A percentile compares a stretch with the other conserved stretches of the same genome.
Evolutionary conservation across 1,140 invertebrate species (phyloP).

Genomic region (Drosophila gunungcola): DNA sequence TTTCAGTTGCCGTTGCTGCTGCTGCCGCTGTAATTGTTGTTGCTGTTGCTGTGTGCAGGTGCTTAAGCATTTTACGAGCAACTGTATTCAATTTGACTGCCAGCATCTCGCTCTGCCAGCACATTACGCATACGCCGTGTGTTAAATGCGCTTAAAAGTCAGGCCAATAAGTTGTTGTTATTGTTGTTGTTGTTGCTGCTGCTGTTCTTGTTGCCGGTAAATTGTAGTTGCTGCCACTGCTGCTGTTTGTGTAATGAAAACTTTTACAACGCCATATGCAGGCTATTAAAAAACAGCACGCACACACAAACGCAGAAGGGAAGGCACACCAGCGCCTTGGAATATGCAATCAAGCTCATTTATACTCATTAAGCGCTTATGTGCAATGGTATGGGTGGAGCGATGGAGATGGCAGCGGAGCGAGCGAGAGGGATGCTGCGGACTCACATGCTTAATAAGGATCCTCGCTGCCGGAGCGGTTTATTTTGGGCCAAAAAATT

Average conservation of each 20-base stretch:
- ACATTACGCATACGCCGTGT: slow-evolving; percentile 77
- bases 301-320: slow-evolving; percentile 28
- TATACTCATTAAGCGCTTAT: slow-evolving; percentile 82
- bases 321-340: slow-evolving; percentile 49
- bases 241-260: slow-evolving; percentile 82
- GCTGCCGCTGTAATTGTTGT: slow-evolving; percentile 35
- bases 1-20: slow-evolving; percentile 10
- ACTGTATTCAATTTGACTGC: slow-evolving; percentile 75
- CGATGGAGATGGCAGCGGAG: slow-evolving; percentile 10
- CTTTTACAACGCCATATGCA: slow-evolving; percentile 83
- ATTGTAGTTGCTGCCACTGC: slow-evolving; percentile 48
- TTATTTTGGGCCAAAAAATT: slow-evolving; percentile 15
- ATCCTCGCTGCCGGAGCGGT: background rate
- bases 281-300: slow-evolving; percentile 76
- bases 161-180: slow-evolving; percentile 73
- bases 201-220: slow-evolving; percentile 41
- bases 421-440: slow-evolving; percentile 22
- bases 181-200: slow-evolving; percentile 24
- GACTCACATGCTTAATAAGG: slow-evolving; percentile 19
- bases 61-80: slow-evolving; percentile 81
- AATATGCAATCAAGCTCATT: slow-evolving; percentile 82
- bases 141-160: slow-evolving; percentile 81
- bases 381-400: slow-evolving; percentile 40
- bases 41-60: slow-evolving; percentile 66
- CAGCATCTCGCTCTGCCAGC: slow-evolving; percentile 25